Evolutionary conservation across 2,888 invertebrate species (phyloP), one percentile per base, ranked within the genome.

Genomic region (Argynnis bischoffii): DNA sequence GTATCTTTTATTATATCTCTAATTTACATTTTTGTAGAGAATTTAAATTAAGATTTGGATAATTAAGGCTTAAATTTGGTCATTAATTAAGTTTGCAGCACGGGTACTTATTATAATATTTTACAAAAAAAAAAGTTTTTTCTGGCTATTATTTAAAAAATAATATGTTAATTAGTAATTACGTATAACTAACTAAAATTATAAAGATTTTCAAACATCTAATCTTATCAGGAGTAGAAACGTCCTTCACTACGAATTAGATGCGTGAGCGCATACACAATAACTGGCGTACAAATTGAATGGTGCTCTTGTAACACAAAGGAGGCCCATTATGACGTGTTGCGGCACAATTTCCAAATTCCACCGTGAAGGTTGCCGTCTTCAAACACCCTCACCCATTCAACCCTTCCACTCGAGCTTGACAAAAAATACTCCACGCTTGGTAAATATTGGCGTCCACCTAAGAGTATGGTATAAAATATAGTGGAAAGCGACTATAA

Each of bases 351-450:
- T 83, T 84, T 82, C 81, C 80, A 79, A 81, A 87, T 85, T 83
- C 83, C 81, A 76, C 73, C 74, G 77, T 73, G 79, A 81, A 82
- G 80, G 80, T 79, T 79, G 83, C 79, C 75, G 80, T 89, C 84
- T 82, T 78, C 83, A 89, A 90, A 92, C 85, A 92, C 85, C 87
- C 87, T 83, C 83, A 85, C 83, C 89, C 89, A 90, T 92, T 92
- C 92, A 92, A 91, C 91, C 92, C 92, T 91, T 89, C 88, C 82
- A 88, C 85, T 88, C 79, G 85, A 82, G 88, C 87, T 84, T 88
- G 88, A 92, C 91, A 91, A 92, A 92, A 92, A 92, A 90, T 90
- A 90, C 90, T 89, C 84, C 84, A 86, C 84, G 84, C 83, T 87
- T 77, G 77, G 91, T 90, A 86, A 92, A 92, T 92, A 92, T 92